These are phyloP conservation scores for Volucella inflata DNA, from an alignment of 2,888 invertebrate species.

Conservation along the genomic window DNA sequence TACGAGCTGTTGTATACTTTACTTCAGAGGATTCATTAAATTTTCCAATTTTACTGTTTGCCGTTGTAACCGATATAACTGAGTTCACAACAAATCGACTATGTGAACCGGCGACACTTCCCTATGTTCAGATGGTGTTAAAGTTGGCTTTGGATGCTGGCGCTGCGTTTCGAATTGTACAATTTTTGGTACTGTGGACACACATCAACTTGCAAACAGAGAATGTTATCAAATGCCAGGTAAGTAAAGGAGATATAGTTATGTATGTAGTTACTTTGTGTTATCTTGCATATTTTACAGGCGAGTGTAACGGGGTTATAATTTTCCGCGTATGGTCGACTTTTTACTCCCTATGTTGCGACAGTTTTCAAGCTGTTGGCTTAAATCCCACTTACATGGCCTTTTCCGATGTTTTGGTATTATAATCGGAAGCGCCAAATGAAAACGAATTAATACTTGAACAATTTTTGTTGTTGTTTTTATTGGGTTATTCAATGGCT, in stretches of 20 bases:
- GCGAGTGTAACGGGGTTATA: no score
- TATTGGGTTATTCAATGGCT: no score
- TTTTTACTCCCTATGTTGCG: no score
- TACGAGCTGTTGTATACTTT: slow-evolving; percentile 77
- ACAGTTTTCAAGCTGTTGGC: no score
- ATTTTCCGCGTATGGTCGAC: no score
- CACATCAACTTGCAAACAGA: slow-evolving; percentile 82
- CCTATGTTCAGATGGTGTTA: slow-evolving; percentile 78
- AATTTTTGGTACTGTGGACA: slow-evolving; percentile 80
- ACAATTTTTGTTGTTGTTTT: no score
- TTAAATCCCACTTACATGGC: no score
- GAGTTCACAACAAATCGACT: slow-evolving; percentile 81
- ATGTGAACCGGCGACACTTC: slow-evolving; percentile 78
- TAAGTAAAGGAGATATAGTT: slow-evolving; percentile 38
- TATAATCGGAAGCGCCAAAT: no score
- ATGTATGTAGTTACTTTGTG: background rate
- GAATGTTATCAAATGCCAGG: slow-evolving; percentile 79
- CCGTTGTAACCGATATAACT: slow-evolving; percentile 78
- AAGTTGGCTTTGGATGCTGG: slow-evolving; percentile 79
- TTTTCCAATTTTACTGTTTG: slow-evolving; percentile 78
- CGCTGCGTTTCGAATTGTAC: slow-evolving; percentile 79
- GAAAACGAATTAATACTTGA: no score
- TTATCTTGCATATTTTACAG: no score
- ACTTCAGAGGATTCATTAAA: slow-evolving; percentile 79
- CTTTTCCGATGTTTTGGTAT: no score